These are phyloP conservation scores for Littorina saxatilis DNA, from an alignment of 1,140 invertebrate genomes.

Conservation along the genomic window DNA sequence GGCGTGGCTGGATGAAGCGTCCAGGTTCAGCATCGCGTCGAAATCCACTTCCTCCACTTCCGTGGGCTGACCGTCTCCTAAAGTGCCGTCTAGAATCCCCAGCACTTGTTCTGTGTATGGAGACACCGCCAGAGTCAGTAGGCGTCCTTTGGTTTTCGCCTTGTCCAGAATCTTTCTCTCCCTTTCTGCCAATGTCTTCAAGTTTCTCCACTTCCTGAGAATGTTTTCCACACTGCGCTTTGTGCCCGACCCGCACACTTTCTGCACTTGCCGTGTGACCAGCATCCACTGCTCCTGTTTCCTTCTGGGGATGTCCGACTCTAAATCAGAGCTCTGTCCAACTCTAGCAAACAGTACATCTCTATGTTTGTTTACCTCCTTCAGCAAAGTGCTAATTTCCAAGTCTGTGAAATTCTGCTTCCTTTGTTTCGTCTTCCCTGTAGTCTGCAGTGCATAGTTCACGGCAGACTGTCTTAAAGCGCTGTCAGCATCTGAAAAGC, in stretches of 20 bases:
- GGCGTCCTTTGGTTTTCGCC: background rate
- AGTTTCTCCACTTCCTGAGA: background rate
- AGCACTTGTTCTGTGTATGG: background rate
- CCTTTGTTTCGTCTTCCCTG: background rate
- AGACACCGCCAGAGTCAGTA: background rate
- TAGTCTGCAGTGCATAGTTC: background rate
- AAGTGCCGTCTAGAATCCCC: background rate
- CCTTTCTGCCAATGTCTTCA: background rate
- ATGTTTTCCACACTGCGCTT: background rate
- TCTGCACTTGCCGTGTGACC: background rate
- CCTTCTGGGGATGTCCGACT: background rate
- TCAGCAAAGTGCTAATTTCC: background rate
- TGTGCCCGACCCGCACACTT: background rate
- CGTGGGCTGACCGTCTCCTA: background rate
- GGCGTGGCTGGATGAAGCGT: background rate
- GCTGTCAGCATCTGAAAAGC: background rate
- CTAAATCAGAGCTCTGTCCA: too few species aligned
- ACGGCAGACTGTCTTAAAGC: background rate
- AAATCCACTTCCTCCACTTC: constrained; percentile 4
- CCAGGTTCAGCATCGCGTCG: constrained; percentile 3
- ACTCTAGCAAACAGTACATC: background rate
- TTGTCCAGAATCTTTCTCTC: background rate
- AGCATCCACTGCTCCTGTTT: background rate
- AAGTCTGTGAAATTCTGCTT: background rate
- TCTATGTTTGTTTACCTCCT: background rate